Evolutionary conservation across 2,797 vertebrate genomes (phyloP).

Genomic region (Hipposideros larvatus): DNA sequence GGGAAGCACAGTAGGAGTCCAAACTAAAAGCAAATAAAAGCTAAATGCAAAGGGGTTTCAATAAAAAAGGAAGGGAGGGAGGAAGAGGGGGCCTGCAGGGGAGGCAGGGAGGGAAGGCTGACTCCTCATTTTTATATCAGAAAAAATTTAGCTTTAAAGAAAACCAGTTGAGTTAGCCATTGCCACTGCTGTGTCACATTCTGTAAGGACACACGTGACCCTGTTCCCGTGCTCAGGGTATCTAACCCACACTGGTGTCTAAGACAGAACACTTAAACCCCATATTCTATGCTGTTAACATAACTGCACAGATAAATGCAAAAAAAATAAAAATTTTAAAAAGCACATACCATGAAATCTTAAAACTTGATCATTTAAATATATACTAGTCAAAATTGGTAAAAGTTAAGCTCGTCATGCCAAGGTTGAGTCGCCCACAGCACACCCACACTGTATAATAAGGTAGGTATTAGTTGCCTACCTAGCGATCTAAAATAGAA

Average conservation of each 20-base stretch:
- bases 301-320: neutral
- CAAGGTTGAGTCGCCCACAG: constrained; percentile 60
- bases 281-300: neutral
- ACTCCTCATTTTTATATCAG: neutral
- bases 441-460: constrained; percentile 43
- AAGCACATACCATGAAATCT: neutral
- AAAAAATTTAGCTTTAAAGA: neutral
- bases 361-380: constrained; percentile 24
- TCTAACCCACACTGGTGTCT: too few relatives aligned
- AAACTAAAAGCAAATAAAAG: neutral
- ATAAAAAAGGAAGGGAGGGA: neutral
- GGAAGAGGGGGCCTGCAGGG: too few relatives aligned
- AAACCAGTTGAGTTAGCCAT: neutral
- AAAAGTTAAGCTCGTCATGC: constrained; percentile 27
- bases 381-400: neutral
- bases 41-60: neutral
- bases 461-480: constrained; percentile 55
- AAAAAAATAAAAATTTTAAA: neutral
- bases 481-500: constrained; percentile 55
- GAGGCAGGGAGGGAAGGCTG: neutral
- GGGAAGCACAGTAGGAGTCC: neutral
- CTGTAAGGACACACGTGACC: accelerated
- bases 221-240: neutral
- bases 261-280: neutral
- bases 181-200: accelerated